Conservation (phyloP, 2,797 vertebrate genomes). For the Chloroceryle amazona region DNA sequence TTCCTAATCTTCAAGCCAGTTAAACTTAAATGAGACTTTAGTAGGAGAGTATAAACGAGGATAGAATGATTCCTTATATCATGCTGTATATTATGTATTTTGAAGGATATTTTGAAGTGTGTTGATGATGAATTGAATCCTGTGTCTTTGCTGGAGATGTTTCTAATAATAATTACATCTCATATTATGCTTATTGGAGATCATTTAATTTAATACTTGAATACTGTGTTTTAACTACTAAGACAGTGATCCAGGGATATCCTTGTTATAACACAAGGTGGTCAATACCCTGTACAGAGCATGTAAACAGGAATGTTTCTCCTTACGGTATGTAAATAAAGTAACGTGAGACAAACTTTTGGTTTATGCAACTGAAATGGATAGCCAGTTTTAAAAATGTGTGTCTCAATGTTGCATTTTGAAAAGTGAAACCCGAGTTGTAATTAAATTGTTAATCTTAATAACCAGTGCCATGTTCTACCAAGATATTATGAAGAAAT, state of each 20-base stretch:
- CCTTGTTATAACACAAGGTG: neutral
- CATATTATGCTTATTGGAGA: neutral
- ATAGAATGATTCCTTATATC: neutral
- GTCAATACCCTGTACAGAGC: neutral
- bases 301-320: neutral
- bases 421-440: neutral
- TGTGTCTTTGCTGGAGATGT: neutral
- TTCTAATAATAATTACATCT: neutral
- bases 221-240: neutral
- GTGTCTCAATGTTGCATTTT: neutral
- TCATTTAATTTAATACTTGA: neutral
- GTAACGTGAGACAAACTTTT: neutral
- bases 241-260: neutral
- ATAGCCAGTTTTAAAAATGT: neutral
- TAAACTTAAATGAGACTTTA: neutral
- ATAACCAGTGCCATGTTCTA: neutral
- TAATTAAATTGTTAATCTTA: slow-evolving; percentile 22
- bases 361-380: neutral
- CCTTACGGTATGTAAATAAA: neutral
- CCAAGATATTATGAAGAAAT: slow-evolving; percentile 11
- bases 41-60: neutral
- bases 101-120: neutral
- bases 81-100: neutral
- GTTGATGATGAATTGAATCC: neutral
- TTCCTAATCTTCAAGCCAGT: neutral